Evolutionary conservation across 2,888 invertebrate genomes (phyloP), one percentile per base, ranked within the genome.

Genomic region (Caenorhabditis sp.): DNA sequence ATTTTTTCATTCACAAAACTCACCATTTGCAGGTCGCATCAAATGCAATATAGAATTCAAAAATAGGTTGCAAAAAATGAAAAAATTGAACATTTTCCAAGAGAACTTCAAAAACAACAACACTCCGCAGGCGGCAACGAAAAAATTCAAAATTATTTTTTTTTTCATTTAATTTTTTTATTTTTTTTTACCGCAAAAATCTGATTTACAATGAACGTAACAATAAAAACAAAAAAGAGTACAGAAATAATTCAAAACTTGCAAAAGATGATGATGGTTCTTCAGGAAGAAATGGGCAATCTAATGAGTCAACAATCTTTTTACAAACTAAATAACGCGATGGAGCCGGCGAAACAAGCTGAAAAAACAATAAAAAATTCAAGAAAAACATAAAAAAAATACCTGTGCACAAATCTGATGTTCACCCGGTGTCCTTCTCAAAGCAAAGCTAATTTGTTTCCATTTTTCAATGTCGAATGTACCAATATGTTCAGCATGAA

Each of bases 401-500:
- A 74, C 74, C 66, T 74, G 74, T 12, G 64, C 74, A 62, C 74
- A 74, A 12, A 74, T 59, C 27, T 74, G 69, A 54, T 74, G 74
- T 36, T 62, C 63, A 1, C 74, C 74, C 6, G 66, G 66, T 3
- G 63, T 59, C n/a, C 64, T 27, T 51, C 51, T 63, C 54, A 74
- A 31, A 1, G 66, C 59, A 55, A 81, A 76, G 10, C 62, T 76
- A 57, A 82, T 53, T 43, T 84, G 81, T 37, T 57, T 67, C 27
- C 77, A 75, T 17, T 66, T 75, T 58, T 83, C 84, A 49, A 83
- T 62, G 17, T 66, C 78, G 23, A 66, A 64, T 1, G 69, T 66
- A 43, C 69, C 74, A 27, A 69, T 58, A 37, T 66, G 63, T 62
- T 74, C 69, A 12, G 63, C 60, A 50, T 66, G 63, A n/a, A 69